A percentile compares a stretch with the other conserved stretches of the same genome.
Conservation (phyloP, 2,797 vertebrate genomes). For the Helostoma temminkii region DNA sequence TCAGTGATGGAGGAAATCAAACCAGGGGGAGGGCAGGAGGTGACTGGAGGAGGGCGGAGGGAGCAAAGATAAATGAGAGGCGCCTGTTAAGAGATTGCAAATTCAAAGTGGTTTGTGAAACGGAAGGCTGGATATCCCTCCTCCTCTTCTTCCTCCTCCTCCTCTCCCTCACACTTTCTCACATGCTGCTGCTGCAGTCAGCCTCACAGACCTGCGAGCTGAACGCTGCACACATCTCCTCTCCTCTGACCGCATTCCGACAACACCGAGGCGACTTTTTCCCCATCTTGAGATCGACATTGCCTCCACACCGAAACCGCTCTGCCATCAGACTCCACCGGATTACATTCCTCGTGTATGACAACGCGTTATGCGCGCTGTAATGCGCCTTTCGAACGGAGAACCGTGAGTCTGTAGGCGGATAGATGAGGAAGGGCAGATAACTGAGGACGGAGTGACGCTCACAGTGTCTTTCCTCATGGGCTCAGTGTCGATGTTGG, state of each 20-base stretch:
- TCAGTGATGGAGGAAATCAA: neutral
- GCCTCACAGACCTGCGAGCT: constrained; percentile 34
- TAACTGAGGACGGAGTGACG: neutral
- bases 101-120: constrained; percentile 79
- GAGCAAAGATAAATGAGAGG: constrained; percentile 63
- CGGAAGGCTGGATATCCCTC: constrained; percentile 50
- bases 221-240: constrained; percentile 11
- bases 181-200: constrained; percentile 71
- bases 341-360: constrained; percentile 31
- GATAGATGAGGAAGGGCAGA: constrained; percentile 29
- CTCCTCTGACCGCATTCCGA: constrained; percentile 40
- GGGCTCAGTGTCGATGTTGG: constrained; percentile 7
- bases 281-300: constrained; percentile 2
- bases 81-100: constrained; percentile 71
- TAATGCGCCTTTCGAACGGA: constrained; percentile 26
- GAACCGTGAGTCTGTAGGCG: constrained; percentile 58
- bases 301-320: neutral
- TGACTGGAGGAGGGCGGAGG: neutral
- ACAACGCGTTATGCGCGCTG: constrained; percentile 30
- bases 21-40: neutral
- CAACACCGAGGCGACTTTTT: constrained; percentile 15
- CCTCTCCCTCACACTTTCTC: constrained; percentile 12
- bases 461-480: neutral
- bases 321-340: neutral
- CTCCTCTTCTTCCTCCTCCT: constrained; percentile 13